These are phyloP conservation scores for Automeris io DNA, from an alignment of 2,888 invertebrate species.

Conservation along the genomic window DNA sequence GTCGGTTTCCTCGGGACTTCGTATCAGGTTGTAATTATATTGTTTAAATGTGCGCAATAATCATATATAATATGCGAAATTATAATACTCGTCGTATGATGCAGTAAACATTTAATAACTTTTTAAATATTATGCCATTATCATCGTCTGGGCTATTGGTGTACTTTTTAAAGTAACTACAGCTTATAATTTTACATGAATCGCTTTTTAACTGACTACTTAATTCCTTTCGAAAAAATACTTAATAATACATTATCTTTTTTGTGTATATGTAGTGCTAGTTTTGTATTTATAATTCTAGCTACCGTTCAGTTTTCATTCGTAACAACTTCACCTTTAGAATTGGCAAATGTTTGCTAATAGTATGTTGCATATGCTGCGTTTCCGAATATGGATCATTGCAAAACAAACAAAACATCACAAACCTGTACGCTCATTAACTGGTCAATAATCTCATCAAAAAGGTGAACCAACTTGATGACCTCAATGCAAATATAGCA, in stretches of 20 bases:
- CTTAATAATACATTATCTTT: not conserved
- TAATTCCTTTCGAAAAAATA: not conserved
- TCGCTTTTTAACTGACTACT: not conserved
- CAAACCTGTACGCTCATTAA: slow-evolving; percentile 1
- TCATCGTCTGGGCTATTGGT: not conserved
- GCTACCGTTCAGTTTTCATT: too few species aligned
- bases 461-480: slow-evolving; percentile 48
- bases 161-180: not conserved
- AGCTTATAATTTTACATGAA: not conserved
- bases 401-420: not conserved
- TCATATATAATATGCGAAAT: not conserved
- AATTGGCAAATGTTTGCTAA: not conserved
- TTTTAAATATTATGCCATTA: not conserved
- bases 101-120: not conserved
- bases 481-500: slow-evolving; percentile 49
- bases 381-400: not conserved
- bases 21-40: slow-evolving; percentile 12
- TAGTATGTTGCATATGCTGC: too few species aligned
- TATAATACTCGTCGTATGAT: not conserved
- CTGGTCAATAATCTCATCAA: slow-evolving; percentile 8
- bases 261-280: not conserved
- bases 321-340: not conserved
- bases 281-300: not conserved
- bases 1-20: slow-evolving; percentile 28
- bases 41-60: slow-evolving; percentile 12